These are phyloP conservation scores for Melinopterus prodromus DNA, from an alignment of 2,888 invertebrate species.

Conservation along the genomic window DNA sequence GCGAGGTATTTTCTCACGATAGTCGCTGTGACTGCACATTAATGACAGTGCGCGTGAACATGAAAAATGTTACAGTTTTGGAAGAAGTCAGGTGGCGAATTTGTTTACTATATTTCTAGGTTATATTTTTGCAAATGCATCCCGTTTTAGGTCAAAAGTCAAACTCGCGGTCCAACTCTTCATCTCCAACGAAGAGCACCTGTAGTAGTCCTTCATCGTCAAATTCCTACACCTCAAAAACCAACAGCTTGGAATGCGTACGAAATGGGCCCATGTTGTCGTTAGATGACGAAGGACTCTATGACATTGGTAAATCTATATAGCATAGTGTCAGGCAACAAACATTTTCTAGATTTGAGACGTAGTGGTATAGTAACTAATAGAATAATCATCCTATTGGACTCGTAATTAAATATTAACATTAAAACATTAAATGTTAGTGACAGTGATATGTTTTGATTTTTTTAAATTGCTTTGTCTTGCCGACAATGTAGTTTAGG, in stretches of 20 bases:
- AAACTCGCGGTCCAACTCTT: conserved; percentile 41
- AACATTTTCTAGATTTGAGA: not conserved
- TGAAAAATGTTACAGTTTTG: conserved; percentile 71
- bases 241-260: conserved; percentile 40
- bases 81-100: conserved; percentile 74
- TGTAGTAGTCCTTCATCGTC: conserved; percentile 40
- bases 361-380: too few species aligned
- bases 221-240: conserved; percentile 37
- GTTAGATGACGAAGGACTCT: conserved; percentile 57
- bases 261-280: conserved; percentile 39
- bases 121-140: conserved; percentile 39
- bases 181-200: conserved; percentile 38
- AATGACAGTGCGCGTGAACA: conserved; percentile 34
- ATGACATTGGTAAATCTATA: conserved; percentile 52
- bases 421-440: too few species aligned
- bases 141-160: conserved; percentile 47
- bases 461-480: too few species aligned
- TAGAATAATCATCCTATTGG: too few species aligned
- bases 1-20: conserved; percentile 33
- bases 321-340: not conserved
- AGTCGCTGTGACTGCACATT: conserved; percentile 21
- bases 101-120: conserved; percentile 40
- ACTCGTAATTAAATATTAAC: too few species aligned
- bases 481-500: too few species aligned
- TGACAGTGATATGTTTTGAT: too few species aligned